These are phyloP conservation scores for Ptychochromis oligacanthus DNA, from an alignment of 2,113 vertebrate species.

Conservation along the genomic window DNA sequence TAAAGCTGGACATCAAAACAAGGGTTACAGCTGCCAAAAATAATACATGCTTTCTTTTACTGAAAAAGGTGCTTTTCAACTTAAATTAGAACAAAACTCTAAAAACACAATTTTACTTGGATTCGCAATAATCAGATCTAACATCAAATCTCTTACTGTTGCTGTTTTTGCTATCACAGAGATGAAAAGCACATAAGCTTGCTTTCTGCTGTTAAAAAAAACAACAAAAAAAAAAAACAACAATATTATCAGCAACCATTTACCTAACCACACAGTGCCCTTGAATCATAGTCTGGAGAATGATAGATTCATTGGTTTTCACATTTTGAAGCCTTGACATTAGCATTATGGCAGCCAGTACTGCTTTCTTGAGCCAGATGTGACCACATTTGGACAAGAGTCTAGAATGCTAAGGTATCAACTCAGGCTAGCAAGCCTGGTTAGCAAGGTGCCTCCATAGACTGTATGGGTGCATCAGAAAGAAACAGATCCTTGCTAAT, in stretches of 20 bases:
- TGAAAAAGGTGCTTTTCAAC: not conserved
- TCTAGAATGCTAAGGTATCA: too few species aligned
- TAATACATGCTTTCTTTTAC: not conserved
- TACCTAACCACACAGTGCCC: not conserved
- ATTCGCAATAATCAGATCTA: not conserved
- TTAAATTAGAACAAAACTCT: slow-evolving; percentile 3
- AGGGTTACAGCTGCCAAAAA: slow-evolving; percentile 25
- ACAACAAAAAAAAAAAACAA: too few species aligned
- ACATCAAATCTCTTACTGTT: not conserved
- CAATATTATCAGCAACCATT: not conserved
- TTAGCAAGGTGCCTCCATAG: too few species aligned
- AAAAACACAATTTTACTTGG: not conserved
- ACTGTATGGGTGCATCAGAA: too few species aligned
- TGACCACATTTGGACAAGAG: not conserved
- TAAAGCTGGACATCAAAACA: slow-evolving; percentile 15
- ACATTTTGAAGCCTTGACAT: not conserved
- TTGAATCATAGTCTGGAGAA: not conserved
- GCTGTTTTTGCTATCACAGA: not conserved
- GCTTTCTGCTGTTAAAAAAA: not conserved
- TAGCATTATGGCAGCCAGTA: not conserved
- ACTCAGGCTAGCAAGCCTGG: too few species aligned
- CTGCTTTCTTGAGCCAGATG: not conserved
- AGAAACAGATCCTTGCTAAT: too few species aligned
- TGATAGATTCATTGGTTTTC: not conserved
- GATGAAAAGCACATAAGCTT: not conserved